Base-by-base conservation (phyloP, 2,888 invertebrate species). In the Oscheius sp. region DNA sequence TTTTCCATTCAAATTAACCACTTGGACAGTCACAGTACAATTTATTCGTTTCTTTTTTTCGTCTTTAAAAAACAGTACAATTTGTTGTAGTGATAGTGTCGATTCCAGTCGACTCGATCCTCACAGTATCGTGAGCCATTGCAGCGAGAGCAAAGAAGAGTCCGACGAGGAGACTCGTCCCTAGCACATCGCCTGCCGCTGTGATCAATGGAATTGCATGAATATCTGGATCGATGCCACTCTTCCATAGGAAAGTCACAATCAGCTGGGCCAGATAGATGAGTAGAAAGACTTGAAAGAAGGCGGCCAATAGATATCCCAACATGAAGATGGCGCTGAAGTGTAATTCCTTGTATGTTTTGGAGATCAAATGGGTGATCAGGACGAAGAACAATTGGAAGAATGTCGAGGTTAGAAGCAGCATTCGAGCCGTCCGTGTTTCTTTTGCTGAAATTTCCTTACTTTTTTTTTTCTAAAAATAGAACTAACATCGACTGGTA, bases 131-230 rank as follows among this genome's bases (percentile, higher is more conserved):
- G n/a, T n/a, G n/a, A n/a, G n/a, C n/a, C n/a, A n/a, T n/a, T n/a
- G n/a, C n/a, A n/a, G n/a, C n/a, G n/a, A n/a, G n/a, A n/a, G n/a
- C n/a, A n/a, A 4, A 37, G 53, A 64, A 78, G 20, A 78, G 57
- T 2, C 55, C n/a, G 27, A 69, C 58, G 20, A 78, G 65, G 4
- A 74, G 55, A n/a, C 52, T 65, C 23, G 73, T 69, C 20, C 79
- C 81, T 25, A 73, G 57, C 1, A 81, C 52, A 57, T 78, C 78
- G 15, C 75, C 79, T 0, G 71, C 33, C 0, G 76, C 69, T 3
- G 79, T 79, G 6, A 79, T 45, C 0, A 76, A 33, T 2, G 79
- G 79, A 65, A 79, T 76, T 8, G 79, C 69, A 53, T 79, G 76
- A 39, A 71, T 69, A 42, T 79, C 79, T 3, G 79, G 76, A 69